phyloP scores from a whole-genome alignment of 2,113 vertebrate species.

The Gallinago media region DNA sequence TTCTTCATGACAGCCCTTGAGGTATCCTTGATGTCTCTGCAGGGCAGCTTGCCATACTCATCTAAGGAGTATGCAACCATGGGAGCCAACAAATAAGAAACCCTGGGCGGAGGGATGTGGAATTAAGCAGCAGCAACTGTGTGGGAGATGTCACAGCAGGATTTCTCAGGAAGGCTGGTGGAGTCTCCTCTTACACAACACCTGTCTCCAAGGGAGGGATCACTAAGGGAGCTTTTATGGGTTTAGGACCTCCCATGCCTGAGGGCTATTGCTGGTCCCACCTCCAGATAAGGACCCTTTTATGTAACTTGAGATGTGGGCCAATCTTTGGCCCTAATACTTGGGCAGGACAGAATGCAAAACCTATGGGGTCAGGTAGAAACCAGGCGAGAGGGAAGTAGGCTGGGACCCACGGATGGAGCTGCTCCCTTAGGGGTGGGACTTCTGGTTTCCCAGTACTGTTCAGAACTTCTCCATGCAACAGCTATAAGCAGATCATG shows the following conservation, averaged over 20 bases:
- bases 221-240: neutral
- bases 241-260: neutral
- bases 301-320: neutral
- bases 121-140: neutral
- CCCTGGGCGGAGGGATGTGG: neutral
- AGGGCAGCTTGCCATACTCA: accelerated
- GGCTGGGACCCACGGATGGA: neutral
- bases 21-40: neutral
- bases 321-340: neutral
- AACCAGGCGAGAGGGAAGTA: neutral
- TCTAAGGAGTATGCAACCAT: neutral
- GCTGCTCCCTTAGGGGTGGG: neutral
- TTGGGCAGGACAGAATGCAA: neutral
- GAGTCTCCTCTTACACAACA: neutral
- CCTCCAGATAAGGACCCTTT: neutral
- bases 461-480: neutral
- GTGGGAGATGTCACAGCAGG: neutral
- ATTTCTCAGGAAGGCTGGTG: neutral
- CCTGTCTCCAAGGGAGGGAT: neutral
- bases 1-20: neutral
- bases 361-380: neutral
- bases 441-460: neutral
- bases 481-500: neutral
- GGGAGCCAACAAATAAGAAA: neutral
- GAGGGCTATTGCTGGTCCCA: neutral